Base-by-base conservation (phyloP, 2,113 vertebrate genomes). In the Gymnarchus niloticus region DNA sequence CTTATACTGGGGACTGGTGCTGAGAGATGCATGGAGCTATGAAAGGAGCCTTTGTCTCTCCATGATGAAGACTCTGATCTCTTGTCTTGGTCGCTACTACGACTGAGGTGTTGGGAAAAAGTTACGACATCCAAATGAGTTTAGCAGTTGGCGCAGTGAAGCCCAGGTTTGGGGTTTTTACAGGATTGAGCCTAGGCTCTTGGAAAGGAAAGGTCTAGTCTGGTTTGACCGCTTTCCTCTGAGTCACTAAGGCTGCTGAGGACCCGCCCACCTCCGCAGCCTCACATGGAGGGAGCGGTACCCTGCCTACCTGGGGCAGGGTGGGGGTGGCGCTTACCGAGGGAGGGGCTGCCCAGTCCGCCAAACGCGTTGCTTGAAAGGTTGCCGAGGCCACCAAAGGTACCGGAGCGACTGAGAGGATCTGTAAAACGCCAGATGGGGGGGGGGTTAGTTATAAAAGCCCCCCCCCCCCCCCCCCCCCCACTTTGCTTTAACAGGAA, bases 351-450 rank as follows among this genome's bases (percentile, higher is more conserved):
- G 93, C 95, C 95, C 91, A 96, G 94, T 92, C 95, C 95, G 90
- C 96, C 96, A 87, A 96, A 96, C 90, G 95, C 95, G 87, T 93
- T 94, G 93, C 92, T 94, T 92, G 94, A 93, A 92, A 96, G 93
- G 93, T 93, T 94, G 65, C 95, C 94, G 89, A 96, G 93, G 93
- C 94, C 94, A 89, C 94, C 94, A 81, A 95, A 96, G 92, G 93
- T 93, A 93, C 94, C 94, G 81, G 95, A 90, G 91, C 95, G 94
- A 93, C 94, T 93, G 93, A 96, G 96, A 87, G 95, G 94, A 93
- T 95, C 96, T 96, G 94, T 81, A 91, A 94, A 92, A 92, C 88
- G 78, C 41, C 88, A 93, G 91, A 89, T 73, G n/a, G n/a, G n/a
- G 86, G 89, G 89, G 65, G 65, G 65, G 49, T 57, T 51, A 52